A percentile compares a stretch with the other conserved stretches of the same genome.
Evolutionary conservation across 2,797 vertebrate genomes (phyloP).

Genomic region (Etheostoma nigrum): DNA sequence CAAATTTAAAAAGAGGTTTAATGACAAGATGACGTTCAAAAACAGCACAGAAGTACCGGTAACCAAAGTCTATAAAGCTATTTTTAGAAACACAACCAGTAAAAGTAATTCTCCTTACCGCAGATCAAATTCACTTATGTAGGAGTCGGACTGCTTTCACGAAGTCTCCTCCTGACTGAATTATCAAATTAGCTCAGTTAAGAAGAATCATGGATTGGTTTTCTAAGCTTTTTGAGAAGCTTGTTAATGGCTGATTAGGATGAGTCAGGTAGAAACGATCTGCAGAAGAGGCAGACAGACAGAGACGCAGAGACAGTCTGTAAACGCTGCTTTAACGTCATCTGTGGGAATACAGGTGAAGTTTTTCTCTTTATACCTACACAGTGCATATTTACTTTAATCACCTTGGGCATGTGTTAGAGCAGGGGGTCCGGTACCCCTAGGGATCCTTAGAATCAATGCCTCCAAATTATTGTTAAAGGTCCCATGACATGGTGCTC

Average conservation of each 20-base stretch:
- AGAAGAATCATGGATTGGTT: slow-evolving; percentile 29
- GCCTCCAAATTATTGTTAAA: too few species aligned
- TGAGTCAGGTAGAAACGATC: slow-evolving; percentile 27
- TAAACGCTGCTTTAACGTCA: too few species aligned
- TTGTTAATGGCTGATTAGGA: slow-evolving; percentile 36
- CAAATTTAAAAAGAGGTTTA: neutral
- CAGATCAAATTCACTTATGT: slow-evolving; percentile 41
- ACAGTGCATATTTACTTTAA: too few species aligned
- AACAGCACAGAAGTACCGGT: neutral
- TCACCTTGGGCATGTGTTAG: neutral
- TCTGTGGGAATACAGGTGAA: neutral
- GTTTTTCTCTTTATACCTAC: too few species aligned
- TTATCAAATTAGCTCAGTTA: slow-evolving; percentile 37
- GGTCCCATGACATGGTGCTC: too few species aligned
- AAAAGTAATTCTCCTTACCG: neutral
- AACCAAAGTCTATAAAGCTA: slow-evolving; percentile 8
- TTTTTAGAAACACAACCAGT: slow-evolving; percentile 16
- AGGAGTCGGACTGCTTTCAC: slow-evolving; percentile 31
- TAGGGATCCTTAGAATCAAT: too few species aligned
- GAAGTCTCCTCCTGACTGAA: slow-evolving; percentile 32
- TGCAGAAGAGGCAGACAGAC: slow-evolving; percentile 1
- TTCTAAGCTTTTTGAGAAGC: slow-evolving; percentile 45
- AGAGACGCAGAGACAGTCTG: neutral
- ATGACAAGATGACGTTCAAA: neutral
- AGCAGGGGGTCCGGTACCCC: too few species aligned